A percentile compares a stretch with the other conserved stretches of the same genome.
Evolutionary conservation across 2,888 invertebrate genomes (phyloP).

Genomic region (Lycaena phlaeas): DNA sequence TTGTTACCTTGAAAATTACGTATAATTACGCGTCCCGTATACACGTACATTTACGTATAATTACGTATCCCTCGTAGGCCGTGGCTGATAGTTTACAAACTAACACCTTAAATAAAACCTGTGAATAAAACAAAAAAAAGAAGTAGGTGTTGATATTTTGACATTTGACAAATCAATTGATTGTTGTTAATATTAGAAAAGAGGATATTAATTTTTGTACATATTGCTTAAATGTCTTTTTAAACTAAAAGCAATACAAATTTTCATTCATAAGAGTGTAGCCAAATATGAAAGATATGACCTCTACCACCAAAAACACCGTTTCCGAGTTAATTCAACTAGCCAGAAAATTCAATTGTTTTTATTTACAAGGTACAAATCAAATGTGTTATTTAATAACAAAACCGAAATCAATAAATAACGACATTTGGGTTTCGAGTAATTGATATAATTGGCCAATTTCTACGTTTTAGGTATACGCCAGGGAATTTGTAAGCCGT

Average conservation of each 20-base stretch:
- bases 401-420: too few species aligned
- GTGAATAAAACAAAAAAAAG: too few species aligned
- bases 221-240: not conserved
- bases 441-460: conserved; percentile 17
- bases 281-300: conserved; percentile 62
- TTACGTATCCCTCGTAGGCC: too few species aligned
- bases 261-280: conserved; percentile 1
- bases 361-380: conserved; percentile 84
- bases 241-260: conserved; percentile 1
- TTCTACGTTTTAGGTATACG: conserved; percentile 79
- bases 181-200: not conserved
- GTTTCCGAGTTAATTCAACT: conserved; percentile 78
- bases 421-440: not conserved
- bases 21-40: too few species aligned
- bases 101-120: too few species aligned
- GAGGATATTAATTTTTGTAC: not conserved
- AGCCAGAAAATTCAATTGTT: conserved; percentile 91
- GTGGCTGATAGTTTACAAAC: too few species aligned
- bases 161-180: conserved; percentile 1
- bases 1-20: too few species aligned
- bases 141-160: too few species aligned
- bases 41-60: too few species aligned
- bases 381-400: too few species aligned
- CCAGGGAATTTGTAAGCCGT: conserved; percentile 86
- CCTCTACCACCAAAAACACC: conserved; percentile 52